Percentiles rank a stretch among this genome's conserved stretches.
phyloP scores from a whole-genome alignment of 2,888 invertebrate species.

The Athalia cordata region DNA sequence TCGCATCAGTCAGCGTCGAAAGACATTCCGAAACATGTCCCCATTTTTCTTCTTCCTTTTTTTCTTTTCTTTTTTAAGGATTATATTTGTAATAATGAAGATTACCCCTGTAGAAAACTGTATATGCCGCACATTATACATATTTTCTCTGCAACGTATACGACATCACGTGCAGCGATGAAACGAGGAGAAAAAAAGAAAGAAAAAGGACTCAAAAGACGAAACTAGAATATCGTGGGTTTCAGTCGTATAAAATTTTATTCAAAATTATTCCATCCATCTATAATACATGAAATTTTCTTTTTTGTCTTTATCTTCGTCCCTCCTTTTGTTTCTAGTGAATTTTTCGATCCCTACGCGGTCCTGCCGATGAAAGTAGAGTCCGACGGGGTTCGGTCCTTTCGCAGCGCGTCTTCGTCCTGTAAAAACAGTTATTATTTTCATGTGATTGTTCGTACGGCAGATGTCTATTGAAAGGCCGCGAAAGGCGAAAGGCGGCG shows the following conservation, averaged over 20 bases:
- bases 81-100: constrained; percentile 42
- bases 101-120: not conserved
- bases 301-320: not conserved
- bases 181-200: too few species aligned
- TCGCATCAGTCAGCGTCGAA: constrained; percentile 58
- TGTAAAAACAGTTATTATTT: constrained; percentile 71
- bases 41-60: not conserved
- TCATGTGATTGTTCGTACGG: constrained; percentile 64
- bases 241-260: too few species aligned
- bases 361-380: too few species aligned
- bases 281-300: too few species aligned
- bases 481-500: constrained; percentile 13
- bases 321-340: not conserved
- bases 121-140: not conserved
- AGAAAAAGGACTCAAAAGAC: too few species aligned
- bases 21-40: constrained; percentile 47
- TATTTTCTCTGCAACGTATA: not conserved
- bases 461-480: constrained; percentile 66
- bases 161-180: too few species aligned
- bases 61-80: constrained; percentile 7
- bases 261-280: too few species aligned
- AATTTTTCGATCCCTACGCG: not conserved
- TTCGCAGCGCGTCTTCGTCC: constrained; percentile 48
- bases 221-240: too few species aligned
- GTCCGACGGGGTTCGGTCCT: not conserved